Percentiles rank a stretch among this genome's conserved stretches.
Evolutionary conservation across 2,888 invertebrate species (phyloP).

Genomic region (Belgica antarctica): DNA sequence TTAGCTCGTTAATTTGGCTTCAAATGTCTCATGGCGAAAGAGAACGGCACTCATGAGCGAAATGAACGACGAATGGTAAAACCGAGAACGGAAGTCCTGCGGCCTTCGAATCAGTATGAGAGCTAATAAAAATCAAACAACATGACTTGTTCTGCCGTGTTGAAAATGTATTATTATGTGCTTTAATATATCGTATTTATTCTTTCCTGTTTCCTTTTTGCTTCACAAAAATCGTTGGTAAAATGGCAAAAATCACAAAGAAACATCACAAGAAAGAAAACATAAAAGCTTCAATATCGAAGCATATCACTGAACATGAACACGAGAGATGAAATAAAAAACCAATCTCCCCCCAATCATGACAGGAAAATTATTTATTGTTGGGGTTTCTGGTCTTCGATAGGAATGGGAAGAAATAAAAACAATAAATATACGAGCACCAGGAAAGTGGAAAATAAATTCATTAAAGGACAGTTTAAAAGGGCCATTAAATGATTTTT

Average conservation of each 20-base stretch:
- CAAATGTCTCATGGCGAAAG: conserved; percentile 24
- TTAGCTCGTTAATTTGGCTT: conserved; percentile 32
- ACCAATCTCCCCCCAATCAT: background rate
- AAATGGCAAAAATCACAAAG: background rate
- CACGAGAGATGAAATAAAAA: background rate
- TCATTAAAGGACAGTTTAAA: conserved; percentile 10
- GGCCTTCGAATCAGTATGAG: conserved; percentile 17
- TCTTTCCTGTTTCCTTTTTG: background rate
- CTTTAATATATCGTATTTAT: background rate
- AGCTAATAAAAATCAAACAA: conserved; percentile 37
- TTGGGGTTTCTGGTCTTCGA: background rate
- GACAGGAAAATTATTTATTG: conserved; percentile 27
- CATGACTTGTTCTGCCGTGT: conserved; percentile 21
- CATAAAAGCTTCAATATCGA: background rate
- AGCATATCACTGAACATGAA: background rate
- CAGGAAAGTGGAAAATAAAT: background rate
- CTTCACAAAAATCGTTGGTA: background rate
- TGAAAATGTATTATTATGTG: conserved; percentile 24
- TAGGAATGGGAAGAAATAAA: background rate
- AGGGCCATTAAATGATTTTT: conserved; percentile 24
- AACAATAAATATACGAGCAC: conserved; percentile 2
- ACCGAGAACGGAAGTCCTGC: conserved; percentile 1
- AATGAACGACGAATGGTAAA: background rate
- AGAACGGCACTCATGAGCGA: too few species aligned
- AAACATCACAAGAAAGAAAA: too few species aligned